Base-by-base conservation (phyloP, 2,888 invertebrate genomes). In the Macropis europaea region DNA sequence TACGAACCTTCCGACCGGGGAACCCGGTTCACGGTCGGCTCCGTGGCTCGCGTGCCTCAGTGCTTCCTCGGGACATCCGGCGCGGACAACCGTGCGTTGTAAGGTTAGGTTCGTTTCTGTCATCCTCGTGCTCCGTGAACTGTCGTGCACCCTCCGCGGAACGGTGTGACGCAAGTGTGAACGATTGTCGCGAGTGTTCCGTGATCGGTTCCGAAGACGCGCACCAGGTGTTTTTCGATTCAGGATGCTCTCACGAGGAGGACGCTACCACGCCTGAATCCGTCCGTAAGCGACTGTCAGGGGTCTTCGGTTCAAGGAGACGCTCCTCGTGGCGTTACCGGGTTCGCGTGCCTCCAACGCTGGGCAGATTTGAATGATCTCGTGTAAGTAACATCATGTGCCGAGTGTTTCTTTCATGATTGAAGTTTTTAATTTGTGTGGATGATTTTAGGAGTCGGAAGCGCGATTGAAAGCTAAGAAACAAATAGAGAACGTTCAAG, bases 101-200 rank as follows among this genome's bases (percentile, higher is more conserved):
- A 57, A 75, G 74, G 75, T 74, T 75, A 70, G 61, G 61, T 59
- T 45, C 42, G 32, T 17, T 32, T 38, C 64, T 68, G 71, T 63
- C 74, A 42, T 60, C 62, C 68, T 68, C 71, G 71, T 72, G 71
- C 38, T 60, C 11, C 42, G 54, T 9, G 48, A 63, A 50, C 30
- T 26, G 38, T 40, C 60, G 47, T 40, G 38, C 15, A 13, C 17
- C 7, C 11, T 7, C 24, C 67, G 62, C 19, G 2, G 1, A 36
- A 7, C 13, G 13, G n/a, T 32, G 54, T 54, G 62, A n/a, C 15
- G 6, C 3, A 28, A 43, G 62, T 45, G 52, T 2, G 28, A 22
- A 3, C 13, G 26, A 13, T 2, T 11, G 24, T 43, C 30, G 30
- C n/a, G 45, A 38, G 47, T 40, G 56, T 2, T 9, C 28, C 15